These are phyloP conservation scores for Oligia fasciuncula DNA, from an alignment of 2,888 invertebrate species.

Conservation along the genomic window DNA sequence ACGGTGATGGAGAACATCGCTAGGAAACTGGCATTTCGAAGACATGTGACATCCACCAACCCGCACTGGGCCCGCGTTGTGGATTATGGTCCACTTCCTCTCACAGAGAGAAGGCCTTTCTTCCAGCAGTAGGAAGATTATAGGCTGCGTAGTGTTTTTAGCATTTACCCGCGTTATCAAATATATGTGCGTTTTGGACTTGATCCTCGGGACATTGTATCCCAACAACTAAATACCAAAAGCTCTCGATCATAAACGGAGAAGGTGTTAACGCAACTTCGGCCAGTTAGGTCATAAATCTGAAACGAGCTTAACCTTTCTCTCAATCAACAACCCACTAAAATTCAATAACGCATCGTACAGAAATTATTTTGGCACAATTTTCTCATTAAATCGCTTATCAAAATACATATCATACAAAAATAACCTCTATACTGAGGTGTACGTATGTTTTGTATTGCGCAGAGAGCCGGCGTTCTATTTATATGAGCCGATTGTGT, in stretches of 20 bases:
- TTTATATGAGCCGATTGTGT: conserved; percentile 58
- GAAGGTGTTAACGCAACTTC: conserved; percentile 15
- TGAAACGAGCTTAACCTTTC: conserved; percentile 23
- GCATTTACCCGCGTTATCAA: neutral
- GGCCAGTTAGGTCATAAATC: conserved; percentile 39
- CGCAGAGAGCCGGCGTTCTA: conserved; percentile 41
- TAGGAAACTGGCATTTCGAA: neutral
- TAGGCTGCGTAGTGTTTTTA: too few species aligned
- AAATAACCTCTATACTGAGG: conserved; percentile 48
- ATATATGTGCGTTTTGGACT: neutral
- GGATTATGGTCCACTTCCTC: neutral
- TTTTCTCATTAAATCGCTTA: conserved; percentile 58
- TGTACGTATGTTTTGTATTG: conserved; percentile 40
- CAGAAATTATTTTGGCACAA: conserved; percentile 59
- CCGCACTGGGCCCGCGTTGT: neutral
- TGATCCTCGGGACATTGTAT: neutral
- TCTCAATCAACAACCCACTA: conserved; percentile 41
- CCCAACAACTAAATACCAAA: neutral
- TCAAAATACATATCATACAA: conserved; percentile 56
- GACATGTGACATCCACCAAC: neutral
- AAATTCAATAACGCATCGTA: conserved; percentile 43
- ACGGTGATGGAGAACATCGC: neutral
- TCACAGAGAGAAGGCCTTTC: neutral
- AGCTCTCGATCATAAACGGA: conserved; percentile 7
- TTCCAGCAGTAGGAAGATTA: too few species aligned